A percentile compares a stretch with the other conserved stretches of the same genome.
Evolutionary conservation across 2,797 vertebrate genomes (phyloP).

Genomic region (Thaleichthys pacificus): DNA sequence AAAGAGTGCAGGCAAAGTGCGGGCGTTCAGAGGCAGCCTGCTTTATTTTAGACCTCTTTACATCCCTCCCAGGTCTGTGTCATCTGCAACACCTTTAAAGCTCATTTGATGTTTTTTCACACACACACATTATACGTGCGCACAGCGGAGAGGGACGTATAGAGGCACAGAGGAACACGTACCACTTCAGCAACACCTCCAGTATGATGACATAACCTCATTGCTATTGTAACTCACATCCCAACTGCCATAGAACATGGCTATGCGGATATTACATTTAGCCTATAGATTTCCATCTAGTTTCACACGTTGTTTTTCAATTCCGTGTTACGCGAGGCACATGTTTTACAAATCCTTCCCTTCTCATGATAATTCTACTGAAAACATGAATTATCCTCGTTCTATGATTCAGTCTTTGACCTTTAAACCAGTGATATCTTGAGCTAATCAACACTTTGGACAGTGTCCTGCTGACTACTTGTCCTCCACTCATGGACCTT

Average conservation of each 20-base stretch:
- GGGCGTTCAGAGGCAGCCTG: slow-evolving; percentile 50
- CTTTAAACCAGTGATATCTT: no score
- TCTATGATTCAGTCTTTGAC: neutral
- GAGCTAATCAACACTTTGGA: no score
- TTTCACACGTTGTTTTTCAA: no score
- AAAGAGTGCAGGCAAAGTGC: slow-evolving; percentile 33
- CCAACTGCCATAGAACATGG: neutral
- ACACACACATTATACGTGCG: neutral
- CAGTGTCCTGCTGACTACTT: no score
- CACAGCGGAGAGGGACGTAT: neutral
- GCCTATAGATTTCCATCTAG: no score
- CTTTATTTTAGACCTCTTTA: slow-evolving; percentile 64
- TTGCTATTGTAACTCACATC: neutral
- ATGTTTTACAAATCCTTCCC: neutral
- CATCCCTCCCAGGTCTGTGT: slow-evolving; percentile 50
- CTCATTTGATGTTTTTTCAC: slow-evolving; percentile 1
- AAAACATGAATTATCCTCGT: neutral
- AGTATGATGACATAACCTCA: neutral
- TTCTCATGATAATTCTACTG: neutral
- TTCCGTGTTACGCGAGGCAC: no score
- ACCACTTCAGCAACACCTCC: neutral
- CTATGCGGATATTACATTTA: neutral
- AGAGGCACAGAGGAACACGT: neutral
- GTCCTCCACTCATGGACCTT: no score
- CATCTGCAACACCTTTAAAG: slow-evolving; percentile 49